These are phyloP conservation scores for Anthopleura sola DNA, from an alignment of 64 coral and sea anemone species.

Conservation along the genomic window DNA sequence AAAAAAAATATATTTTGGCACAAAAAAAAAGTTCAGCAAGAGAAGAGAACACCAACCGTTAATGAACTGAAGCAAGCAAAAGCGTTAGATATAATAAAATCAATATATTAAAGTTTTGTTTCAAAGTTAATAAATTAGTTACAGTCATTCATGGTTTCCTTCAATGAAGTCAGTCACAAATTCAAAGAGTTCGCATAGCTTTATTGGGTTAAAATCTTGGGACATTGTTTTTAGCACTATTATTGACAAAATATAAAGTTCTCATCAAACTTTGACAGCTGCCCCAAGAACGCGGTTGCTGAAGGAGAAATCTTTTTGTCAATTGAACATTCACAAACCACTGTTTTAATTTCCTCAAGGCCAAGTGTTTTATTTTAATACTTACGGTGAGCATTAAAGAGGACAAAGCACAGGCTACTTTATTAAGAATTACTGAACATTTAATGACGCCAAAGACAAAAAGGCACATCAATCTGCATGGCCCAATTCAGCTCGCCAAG, in stretches of 20 bases:
- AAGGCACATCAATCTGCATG: neutral
- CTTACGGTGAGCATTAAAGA: neutral
- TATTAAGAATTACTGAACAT: neutral
- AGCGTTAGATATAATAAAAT: neutral
- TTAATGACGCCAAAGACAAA: neutral
- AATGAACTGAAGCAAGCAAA: neutral
- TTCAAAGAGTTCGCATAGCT: neutral
- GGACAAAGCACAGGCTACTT: neutral
- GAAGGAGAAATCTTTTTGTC: slow-evolving; percentile 4
- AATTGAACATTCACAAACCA: neutral
- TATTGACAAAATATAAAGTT: slow-evolving; percentile 15
- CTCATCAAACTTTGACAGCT: slow-evolving; percentile 1
- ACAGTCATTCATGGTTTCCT: neutral
- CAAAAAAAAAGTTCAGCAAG: neutral
- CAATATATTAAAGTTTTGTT: neutral
- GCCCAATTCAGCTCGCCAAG: neutral
- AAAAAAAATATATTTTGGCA: neutral
- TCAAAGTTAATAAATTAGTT: neutral
- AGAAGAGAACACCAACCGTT: neutral
- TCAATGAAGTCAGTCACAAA: too few species aligned
- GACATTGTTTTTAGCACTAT: neutral
- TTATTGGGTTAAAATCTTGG: neutral
- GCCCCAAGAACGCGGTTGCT: neutral
- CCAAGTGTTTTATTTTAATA: neutral
- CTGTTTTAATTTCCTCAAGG: neutral